Conservation (phyloP, 2,888 invertebrate genomes). For the Anorthoa munda region DNA sequence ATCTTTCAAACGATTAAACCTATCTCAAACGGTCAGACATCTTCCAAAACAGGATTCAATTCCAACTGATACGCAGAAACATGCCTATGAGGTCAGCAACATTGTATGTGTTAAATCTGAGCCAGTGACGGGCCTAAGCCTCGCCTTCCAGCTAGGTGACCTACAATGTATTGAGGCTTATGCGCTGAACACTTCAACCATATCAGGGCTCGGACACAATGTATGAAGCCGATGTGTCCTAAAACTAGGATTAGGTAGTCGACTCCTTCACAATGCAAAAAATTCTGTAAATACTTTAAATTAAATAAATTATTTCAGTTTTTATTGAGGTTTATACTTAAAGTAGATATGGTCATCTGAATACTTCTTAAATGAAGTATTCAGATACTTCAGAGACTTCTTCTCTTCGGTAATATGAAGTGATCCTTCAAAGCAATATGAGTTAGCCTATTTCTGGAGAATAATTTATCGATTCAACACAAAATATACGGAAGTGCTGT, state of each 20-base stretch:
- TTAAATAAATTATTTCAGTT: too few species aligned
- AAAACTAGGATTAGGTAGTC: not conserved
- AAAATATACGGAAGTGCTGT: not conserved
- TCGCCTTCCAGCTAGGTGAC: slow-evolving; percentile 13
- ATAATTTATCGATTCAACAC: not conserved
- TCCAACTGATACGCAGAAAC: not conserved
- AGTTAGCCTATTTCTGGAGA: too few species aligned
- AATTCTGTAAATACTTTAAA: too few species aligned
- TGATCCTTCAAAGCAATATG: not conserved
- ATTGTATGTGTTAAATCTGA: slow-evolving; percentile 42
- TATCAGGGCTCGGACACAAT: slow-evolving; percentile 11
- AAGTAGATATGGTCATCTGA: not conserved
- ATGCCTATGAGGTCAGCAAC: not conserved
- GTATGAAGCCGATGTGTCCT: not conserved
- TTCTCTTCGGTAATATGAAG: too few species aligned
- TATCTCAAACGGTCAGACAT: too few species aligned
- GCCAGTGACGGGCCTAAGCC: slow-evolving; percentile 42
- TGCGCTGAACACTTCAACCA: slow-evolving; percentile 27
- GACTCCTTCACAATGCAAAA: too few species aligned
- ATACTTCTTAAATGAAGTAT: not conserved
- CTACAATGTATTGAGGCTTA: slow-evolving; percentile 49
- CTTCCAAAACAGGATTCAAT: not conserved
- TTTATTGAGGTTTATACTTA: too few species aligned
- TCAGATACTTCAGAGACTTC: too few species aligned
- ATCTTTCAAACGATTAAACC: not conserved